A percentile compares a stretch with the other conserved stretches of the same genome.
Evolutionary conservation across 2,797 vertebrate species (phyloP).

Genomic region (Mus caroli): DNA sequence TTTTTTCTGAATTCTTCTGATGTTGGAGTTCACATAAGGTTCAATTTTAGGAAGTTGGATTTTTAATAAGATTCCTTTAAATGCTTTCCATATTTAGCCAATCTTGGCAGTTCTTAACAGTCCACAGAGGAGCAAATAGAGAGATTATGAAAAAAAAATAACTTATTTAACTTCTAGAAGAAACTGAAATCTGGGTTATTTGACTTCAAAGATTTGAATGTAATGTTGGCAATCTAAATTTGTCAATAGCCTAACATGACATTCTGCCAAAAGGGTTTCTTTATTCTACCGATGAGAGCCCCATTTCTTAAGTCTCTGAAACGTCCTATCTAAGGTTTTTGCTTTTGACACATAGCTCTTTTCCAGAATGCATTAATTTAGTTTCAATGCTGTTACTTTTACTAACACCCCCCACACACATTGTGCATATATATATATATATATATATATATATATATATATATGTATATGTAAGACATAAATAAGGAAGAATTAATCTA

Average conservation of each 20-base stretch:
- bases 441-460: background rate
- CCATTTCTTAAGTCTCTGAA: conserved; percentile 34
- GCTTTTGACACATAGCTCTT: conserved; percentile 42
- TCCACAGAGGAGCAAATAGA: conserved; percentile 60
- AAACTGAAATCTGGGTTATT: conserved; percentile 57
- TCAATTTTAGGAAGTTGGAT: conserved; percentile 78
- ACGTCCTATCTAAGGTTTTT: conserved; percentile 42
- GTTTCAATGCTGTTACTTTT: background rate
- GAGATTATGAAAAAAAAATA: background rate
- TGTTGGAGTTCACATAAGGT: conserved; percentile 70
- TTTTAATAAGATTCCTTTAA: conserved; percentile 77
- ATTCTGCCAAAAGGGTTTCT: conserved; percentile 26
- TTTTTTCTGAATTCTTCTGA: conserved; percentile 57
- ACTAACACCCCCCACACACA: background rate
- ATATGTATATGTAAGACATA: background rate
- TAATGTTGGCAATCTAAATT: conserved; percentile 56
- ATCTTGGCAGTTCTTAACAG: conserved; percentile 69
- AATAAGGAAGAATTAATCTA: conserved; percentile 47
- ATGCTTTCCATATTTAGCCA: conserved; percentile 73
- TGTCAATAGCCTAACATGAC: conserved; percentile 46
- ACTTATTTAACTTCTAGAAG: conserved; percentile 60
- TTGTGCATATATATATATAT: background rate
- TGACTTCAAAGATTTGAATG: conserved; percentile 54
- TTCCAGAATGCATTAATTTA: conserved; percentile 23
- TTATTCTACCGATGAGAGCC: conserved; percentile 13